phyloP scores from a whole-genome alignment of 2,888 invertebrate species.

The Gandaritis pyraliata region DNA sequence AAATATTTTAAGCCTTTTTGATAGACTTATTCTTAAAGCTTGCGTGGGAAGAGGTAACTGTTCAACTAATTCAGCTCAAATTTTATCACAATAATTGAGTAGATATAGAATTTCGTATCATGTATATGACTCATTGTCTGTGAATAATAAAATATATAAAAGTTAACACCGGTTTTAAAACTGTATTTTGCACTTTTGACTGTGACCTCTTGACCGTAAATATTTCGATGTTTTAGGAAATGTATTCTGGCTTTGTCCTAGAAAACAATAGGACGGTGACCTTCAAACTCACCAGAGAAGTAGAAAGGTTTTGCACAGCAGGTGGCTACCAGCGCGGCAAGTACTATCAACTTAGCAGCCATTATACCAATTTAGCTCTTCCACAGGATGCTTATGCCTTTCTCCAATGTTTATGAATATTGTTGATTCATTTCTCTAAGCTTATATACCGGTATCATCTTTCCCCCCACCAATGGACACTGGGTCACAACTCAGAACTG shows the following conservation, averaged over 20 bases:
- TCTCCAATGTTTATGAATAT: constrained; percentile 67
- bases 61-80: not conserved
- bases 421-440: constrained; percentile 69
- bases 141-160: not conserved
- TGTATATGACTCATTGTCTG: not conserved
- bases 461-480: constrained; percentile 66
- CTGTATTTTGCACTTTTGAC: constrained; percentile 25
- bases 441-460: constrained; percentile 71
- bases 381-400: constrained; percentile 60
- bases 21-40: constrained; percentile 4
- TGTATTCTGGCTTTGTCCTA: constrained; percentile 19
- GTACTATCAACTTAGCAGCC: constrained; percentile 63
- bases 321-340: constrained; percentile 56
- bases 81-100: constrained; percentile 6
- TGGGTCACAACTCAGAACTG: constrained; percentile 57
- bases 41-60: constrained; percentile 12
- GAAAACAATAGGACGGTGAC: constrained; percentile 26
- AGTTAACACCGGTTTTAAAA: not conserved
- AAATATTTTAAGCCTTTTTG: not conserved
- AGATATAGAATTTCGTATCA: constrained; percentile 2
- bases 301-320: constrained; percentile 65
- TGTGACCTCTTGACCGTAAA: constrained; percentile 30
- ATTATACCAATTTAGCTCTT: constrained; percentile 51
- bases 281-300: constrained; percentile 54
- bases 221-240: constrained; percentile 14